Base-by-base conservation (phyloP, 2,888 invertebrate species). In the Drosophila villosipedis region DNA sequence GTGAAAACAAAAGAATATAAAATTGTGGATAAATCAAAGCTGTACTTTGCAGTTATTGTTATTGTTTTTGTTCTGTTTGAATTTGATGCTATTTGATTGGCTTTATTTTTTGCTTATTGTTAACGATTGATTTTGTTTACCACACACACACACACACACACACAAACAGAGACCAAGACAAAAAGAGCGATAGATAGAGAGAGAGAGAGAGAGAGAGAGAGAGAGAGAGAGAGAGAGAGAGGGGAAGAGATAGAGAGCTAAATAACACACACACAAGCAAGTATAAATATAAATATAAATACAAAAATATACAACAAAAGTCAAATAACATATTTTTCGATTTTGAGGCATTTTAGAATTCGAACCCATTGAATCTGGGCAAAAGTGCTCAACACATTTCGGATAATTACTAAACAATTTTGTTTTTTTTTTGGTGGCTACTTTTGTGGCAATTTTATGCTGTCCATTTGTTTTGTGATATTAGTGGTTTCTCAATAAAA, bases 111-210 rank as follows among this genome's bases (percentile, higher is more conserved):
- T 53, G 53, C 76, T 55, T 47, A 59, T 55, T 72, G 52, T 59
- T 77, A 55, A 71, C 47, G 33, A 37, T 65, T 75, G 43, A 31
- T 22, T 76, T 76, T 70, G 64, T 58, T 76, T 76, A 76, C 28
- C 14, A 50, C 76, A 39, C 43, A 57, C 33, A 68, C 54, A 47
- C 9, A 31, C 37, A 68, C 19, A 28, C 6, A n/a, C 14, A 28
- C 52, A 31, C 31, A 37, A 3, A 47, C 1, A 47, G 47, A 22
- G 28, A 41, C 5, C 31, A 31, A 65, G 25, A 39, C 39, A 39
- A n/a, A 60, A 30, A 68, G 33, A 41, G 33, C 33, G 47, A 39
- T 16, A 41, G 25, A 53, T 7, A 25, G n/a, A 12, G 10, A 31
- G 31, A 9, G 9, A 10, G 31, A 31, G 10, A 33, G 33, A 12